A percentile compares a stretch with the other conserved stretches of the same genome.
Conservation (phyloP, 2,888 invertebrate genomes). For the Pristionchus arcanus region DNA sequence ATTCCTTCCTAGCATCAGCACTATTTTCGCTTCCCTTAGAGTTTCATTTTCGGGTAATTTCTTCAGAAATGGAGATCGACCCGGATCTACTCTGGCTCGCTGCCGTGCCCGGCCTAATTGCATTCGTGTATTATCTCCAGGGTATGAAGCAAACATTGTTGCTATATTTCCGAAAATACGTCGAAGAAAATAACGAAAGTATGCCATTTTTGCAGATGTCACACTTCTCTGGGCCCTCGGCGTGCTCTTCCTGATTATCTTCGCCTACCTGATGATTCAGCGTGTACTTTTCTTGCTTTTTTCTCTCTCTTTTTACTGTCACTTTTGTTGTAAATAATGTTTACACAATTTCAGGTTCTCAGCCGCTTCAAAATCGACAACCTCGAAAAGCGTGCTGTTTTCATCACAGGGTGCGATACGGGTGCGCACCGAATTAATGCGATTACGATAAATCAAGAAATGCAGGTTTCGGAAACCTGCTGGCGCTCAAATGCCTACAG, state of each 20-base stretch:
- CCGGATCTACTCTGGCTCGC: not conserved
- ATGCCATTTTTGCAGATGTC: not conserved
- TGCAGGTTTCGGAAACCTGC: constrained; percentile 69
- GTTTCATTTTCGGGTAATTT: no score
- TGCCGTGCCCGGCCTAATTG: not conserved
- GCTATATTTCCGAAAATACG: not conserved
- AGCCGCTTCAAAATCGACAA: not conserved
- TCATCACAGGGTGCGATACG: constrained; percentile 46
- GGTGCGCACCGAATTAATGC: not conserved
- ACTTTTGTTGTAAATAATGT: not conserved
- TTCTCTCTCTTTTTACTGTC: not conserved
- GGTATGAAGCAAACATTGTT: not conserved
- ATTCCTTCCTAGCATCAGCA: no score
- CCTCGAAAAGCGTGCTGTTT: constrained; percentile 29
- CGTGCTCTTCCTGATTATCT: not conserved
- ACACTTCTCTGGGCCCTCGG: not conserved
- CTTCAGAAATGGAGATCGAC: not conserved
- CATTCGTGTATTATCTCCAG: not conserved
- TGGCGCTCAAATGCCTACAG: constrained; percentile 66
- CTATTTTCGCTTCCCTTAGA: no score
- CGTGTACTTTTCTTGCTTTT: not conserved
- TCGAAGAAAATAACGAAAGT: not conserved
- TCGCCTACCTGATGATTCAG: not conserved
- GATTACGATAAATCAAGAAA: not conserved
- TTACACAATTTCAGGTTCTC: not conserved